Conservation (phyloP, 2,797 vertebrate genomes). For the Pipistrellus kuhlii region DNA sequence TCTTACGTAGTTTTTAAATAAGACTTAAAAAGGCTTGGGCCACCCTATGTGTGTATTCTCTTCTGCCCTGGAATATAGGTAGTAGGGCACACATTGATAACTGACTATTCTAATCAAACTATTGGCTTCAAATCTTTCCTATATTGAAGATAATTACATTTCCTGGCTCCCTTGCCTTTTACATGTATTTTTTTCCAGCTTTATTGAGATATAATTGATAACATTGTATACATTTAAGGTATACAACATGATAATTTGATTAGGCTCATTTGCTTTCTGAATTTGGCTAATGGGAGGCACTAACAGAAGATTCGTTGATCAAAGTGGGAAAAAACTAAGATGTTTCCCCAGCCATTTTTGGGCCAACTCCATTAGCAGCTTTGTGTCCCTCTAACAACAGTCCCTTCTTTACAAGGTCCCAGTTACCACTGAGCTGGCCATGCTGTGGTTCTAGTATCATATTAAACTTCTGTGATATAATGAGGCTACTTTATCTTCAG, state of each 20-base stretch:
- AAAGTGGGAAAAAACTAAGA: not conserved
- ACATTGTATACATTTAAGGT: not conserved
- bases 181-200: not conserved
- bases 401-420: not conserved
- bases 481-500: not conserved
- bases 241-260: not conserved
- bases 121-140: not conserved
- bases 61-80: not conserved
- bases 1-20: slow-evolving; percentile 43
- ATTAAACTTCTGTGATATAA: not conserved
- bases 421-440: not conserved
- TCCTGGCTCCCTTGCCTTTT: slow-evolving; percentile 6
- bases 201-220: not conserved
- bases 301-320: slow-evolving; percentile 23
- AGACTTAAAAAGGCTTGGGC: not conserved
- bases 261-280: not conserved
- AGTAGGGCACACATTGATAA: not conserved
- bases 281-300: not conserved
- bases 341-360: not conserved
- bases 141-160: not conserved
- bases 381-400: not conserved
- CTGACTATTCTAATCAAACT: not conserved
- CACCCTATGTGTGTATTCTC: not conserved
- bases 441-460: not conserved
- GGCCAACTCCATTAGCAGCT: not conserved